Percentiles rank a stretch among this genome's conserved stretches.
Evolutionary conservation across 92 coral and sea anemone species (phyloP).

Genomic region (Porites rus): DNA sequence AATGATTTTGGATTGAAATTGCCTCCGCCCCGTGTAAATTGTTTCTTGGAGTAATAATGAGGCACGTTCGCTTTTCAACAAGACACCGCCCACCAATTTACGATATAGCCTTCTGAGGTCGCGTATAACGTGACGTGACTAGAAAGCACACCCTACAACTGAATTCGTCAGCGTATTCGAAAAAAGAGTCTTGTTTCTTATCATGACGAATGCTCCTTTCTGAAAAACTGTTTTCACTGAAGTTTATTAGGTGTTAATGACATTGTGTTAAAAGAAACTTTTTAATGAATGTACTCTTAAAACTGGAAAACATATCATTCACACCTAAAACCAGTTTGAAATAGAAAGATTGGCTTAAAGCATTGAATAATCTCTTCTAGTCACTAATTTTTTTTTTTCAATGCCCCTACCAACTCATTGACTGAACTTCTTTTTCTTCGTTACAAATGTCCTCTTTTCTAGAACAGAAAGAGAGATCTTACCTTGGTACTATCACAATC

Average conservation of each 20-base stretch:
- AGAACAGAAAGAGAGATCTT: no score
- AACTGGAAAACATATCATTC: no score
- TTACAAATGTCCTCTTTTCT: not conserved
- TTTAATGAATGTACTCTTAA: not conserved
- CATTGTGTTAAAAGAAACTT: not conserved
- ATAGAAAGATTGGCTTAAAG: no score
- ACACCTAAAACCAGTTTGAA: no score
- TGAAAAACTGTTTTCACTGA: not conserved
- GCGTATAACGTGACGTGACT: not conserved
- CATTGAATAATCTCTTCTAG: no score
- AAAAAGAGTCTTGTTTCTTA: not conserved
- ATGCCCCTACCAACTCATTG: no score
- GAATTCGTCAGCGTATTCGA: not conserved
- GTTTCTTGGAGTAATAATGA: not conserved
- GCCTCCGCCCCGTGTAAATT: not conserved
- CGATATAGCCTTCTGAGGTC: no score
- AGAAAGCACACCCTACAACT: no score
- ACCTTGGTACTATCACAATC: no score
- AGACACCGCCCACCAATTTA: not conserved
- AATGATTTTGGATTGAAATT: not conserved
- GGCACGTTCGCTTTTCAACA: not conserved
- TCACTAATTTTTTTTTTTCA: no score
- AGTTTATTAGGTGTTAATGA: constrained; percentile 21
- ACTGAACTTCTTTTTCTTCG: not conserved
- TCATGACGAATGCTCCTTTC: not conserved